phyloP scores from a whole-genome alignment of 2,888 invertebrate genomes.

The Synanthedon vespiformis region DNA sequence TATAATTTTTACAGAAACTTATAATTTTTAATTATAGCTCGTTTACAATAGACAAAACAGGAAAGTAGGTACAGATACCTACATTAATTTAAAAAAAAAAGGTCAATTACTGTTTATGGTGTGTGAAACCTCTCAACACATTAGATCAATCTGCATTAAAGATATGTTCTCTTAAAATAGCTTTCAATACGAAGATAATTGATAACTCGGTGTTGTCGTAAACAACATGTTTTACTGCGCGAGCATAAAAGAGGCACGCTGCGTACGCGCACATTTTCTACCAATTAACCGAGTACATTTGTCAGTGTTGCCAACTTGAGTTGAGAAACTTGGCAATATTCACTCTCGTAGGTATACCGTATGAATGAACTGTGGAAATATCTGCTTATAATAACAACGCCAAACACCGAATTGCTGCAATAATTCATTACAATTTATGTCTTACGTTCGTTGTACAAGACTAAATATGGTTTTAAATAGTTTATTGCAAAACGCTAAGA shows the following conservation, averaged over 20 bases:
- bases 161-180: slow-evolving; percentile 19
- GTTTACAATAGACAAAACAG: too few species aligned
- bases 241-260: slow-evolving; percentile 22
- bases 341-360: background rate
- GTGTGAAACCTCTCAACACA: background rate
- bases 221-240: slow-evolving; percentile 48
- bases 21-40: too few species aligned
- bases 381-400: background rate
- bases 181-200: slow-evolving; percentile 43
- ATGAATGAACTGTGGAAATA: background rate
- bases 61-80: too few species aligned
- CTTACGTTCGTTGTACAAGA: slow-evolving; percentile 13
- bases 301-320: slow-evolving; percentile 23
- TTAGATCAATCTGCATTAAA: background rate
- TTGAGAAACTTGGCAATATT: slow-evolving; percentile 23
- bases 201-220: slow-evolving; percentile 43
- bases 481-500: background rate
- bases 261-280: slow-evolving; percentile 27
- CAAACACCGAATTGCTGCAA: slow-evolving; percentile 10
- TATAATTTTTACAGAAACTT: too few species aligned
- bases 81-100: too few species aligned
- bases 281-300: slow-evolving; percentile 52
- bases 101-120: too few species aligned
- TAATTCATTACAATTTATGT: slow-evolving; percentile 27
- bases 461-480: background rate